Conservation (phyloP, 1,140 invertebrate genomes). For the Cydia amplana region DNA sequence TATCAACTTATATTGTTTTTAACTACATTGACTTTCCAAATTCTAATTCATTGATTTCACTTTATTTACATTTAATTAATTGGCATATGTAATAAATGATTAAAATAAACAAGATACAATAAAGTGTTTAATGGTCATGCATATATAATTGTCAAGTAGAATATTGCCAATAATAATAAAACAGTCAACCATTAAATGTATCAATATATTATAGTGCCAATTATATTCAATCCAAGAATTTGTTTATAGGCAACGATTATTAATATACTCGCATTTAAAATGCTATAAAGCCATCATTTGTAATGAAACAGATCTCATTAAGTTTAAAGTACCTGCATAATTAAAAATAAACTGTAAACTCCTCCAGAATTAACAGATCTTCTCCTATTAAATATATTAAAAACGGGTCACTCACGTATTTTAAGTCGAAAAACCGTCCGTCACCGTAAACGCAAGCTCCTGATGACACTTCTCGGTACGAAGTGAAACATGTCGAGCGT, state of each 20-base stretch:
- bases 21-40: too few species aligned
- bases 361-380: not conserved
- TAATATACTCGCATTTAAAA: not conserved
- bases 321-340: not conserved
- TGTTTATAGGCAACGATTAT: not conserved
- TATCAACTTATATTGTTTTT: too few species aligned
- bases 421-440: too few species aligned
- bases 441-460: too few species aligned
- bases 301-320: not conserved
- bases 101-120: too few species aligned
- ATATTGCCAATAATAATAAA: not conserved
- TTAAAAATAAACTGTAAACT: not conserved
- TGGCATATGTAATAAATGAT: too few species aligned
- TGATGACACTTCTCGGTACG: too few species aligned
- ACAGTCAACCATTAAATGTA: not conserved
- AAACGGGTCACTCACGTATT: too few species aligned
- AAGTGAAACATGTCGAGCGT: too few species aligned
- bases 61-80: too few species aligned
- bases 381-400: too few species aligned
- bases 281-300: not conserved
- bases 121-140: not conserved
- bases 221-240: not conserved
- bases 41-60: too few species aligned
- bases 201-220: not conserved
- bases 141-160: slow-evolving; percentile 3